Evolutionary conservation across 2,888 invertebrate genomes (phyloP).

Genomic region (Drosophila mulleri): DNA sequence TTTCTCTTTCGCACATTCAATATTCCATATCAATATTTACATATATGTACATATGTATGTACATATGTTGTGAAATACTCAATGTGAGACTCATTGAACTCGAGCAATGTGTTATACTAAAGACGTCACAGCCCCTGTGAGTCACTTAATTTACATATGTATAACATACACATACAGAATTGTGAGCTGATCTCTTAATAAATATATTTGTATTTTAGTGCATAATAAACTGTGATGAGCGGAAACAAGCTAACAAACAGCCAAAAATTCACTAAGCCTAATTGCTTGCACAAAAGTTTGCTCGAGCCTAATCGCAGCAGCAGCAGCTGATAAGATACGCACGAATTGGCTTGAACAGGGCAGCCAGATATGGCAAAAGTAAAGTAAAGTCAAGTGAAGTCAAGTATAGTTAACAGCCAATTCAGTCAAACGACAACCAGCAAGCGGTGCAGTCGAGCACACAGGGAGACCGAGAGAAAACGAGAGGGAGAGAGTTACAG

Average conservation of each 20-base stretch:
- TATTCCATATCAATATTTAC: not conserved
- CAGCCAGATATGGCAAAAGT: not conserved
- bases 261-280: slow-evolving; percentile 32
- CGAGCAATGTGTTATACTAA: slow-evolving; percentile 8
- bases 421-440: slow-evolving; percentile 52
- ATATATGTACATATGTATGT: not conserved
- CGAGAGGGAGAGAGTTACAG: not conserved
- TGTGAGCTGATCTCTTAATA: slow-evolving; percentile 5
- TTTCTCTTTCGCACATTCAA: not conserved
- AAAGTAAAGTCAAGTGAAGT: slow-evolving; percentile 6
- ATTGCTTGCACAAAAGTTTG: slow-evolving; percentile 19
- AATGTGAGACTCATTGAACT: slow-evolving; percentile 3
- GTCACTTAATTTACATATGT: slow-evolving; percentile 18
- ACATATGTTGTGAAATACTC: slow-evolving; percentile 15
- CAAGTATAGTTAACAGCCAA: slow-evolving; percentile 2
- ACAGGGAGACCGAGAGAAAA: not conserved
- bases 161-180: not conserved
- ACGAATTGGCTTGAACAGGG: slow-evolving; percentile 3
- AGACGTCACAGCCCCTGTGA: slow-evolving; percentile 34
- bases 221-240: slow-evolving; percentile 7
- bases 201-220: slow-evolving; percentile 3
- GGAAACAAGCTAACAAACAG: slow-evolving; percentile 26
- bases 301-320: slow-evolving; percentile 22
- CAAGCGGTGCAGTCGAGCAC: slow-evolving; percentile 45
- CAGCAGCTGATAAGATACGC: slow-evolving; percentile 41